Evolutionary conservation across 2,888 invertebrate genomes (phyloP), one percentile per base, ranked within the genome.

Genomic region (Tortricodes alternella): DNA sequence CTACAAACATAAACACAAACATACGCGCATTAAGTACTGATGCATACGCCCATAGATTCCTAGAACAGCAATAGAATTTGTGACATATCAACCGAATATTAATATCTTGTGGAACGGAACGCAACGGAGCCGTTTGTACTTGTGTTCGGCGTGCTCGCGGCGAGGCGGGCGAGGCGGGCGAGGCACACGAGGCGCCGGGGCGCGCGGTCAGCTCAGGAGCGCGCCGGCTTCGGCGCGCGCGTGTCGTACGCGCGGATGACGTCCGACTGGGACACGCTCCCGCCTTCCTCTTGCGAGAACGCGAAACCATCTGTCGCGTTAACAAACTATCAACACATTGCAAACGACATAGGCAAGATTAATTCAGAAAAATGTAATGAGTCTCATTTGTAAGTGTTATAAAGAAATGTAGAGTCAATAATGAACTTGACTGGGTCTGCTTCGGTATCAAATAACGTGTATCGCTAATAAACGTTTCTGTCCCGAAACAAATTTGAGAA

Each of bases 231-330:
- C 83, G 96, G 96, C 82, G 94, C 93, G 78, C 96, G 97, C 70
- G 98, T 98, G 92, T 99, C 96, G 94, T 99, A 99, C 49, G 97
- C 97, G 80, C 99, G 94, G 83, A 99, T 98, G 80, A 99, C 95
- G 78, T 97, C 97, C 66, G 98, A 96, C 91, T 99, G 97, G 48
- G 97, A 95, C 63, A 99, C 96, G 72, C 95, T 96, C 66, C 98
- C 98, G 78, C 98, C 97, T 91, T 99, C 99, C 91, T 99, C 99
- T 95, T 99, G 99, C 38, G 99, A 99, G 92, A 99, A 99, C 67
- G 99, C 99, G 92, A 96, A 99, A 64, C 99, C 99, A 94, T 98
- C 98, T 98, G 91, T 63, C 76, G 66, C 59, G 62, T 59, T 59
- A 64, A 69, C 59, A 61, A 23, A 51, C 58, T 39, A 59, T 35